Conservation (phyloP, 2,888 invertebrate genomes). For the Parasteatoda lunata region DNA sequence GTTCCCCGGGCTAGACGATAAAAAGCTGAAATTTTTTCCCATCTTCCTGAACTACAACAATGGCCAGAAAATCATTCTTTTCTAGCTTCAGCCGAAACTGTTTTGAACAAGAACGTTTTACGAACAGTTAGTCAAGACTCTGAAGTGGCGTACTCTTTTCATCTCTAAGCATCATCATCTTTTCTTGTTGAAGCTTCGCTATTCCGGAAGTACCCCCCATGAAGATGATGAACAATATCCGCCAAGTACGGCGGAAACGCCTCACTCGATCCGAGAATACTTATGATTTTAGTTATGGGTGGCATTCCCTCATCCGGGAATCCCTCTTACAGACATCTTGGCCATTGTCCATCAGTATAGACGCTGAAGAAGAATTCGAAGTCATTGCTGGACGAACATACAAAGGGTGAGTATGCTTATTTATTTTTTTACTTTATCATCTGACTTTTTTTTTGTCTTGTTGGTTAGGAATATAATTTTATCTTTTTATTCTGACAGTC, state of each 20-base stretch:
- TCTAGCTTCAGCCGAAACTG: not conserved
- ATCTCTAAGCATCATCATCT: not conserved
- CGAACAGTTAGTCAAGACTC: slow-evolving; percentile 1
- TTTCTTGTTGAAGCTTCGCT: not conserved
- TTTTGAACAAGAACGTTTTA: not conserved
- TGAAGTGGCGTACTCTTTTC: not conserved
- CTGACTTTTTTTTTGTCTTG: too few species aligned
- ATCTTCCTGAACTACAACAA: not conserved
- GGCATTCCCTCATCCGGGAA: slow-evolving; percentile 71
- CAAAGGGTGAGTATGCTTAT: slow-evolving; percentile 38
- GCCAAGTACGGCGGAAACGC: slow-evolving; percentile 58
- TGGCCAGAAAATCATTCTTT: not conserved
- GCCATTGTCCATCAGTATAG: slow-evolving; percentile 71
- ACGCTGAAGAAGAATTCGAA: slow-evolving; percentile 69
- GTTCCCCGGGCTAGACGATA: not conserved
- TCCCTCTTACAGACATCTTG: slow-evolving; percentile 71
- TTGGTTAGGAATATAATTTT: too few species aligned
- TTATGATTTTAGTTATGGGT: slow-evolving; percentile 69
- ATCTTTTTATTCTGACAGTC: too few species aligned
- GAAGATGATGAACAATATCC: slow-evolving; percentile 68
- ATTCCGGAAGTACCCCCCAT: not conserved
- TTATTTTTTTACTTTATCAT: not conserved
- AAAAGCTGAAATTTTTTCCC: not conserved
- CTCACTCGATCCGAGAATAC: slow-evolving; percentile 66
- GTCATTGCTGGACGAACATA: slow-evolving; percentile 9